Conservation (phyloP, 2,113 vertebrate genomes). For the Corythaeola cristata region DNA sequence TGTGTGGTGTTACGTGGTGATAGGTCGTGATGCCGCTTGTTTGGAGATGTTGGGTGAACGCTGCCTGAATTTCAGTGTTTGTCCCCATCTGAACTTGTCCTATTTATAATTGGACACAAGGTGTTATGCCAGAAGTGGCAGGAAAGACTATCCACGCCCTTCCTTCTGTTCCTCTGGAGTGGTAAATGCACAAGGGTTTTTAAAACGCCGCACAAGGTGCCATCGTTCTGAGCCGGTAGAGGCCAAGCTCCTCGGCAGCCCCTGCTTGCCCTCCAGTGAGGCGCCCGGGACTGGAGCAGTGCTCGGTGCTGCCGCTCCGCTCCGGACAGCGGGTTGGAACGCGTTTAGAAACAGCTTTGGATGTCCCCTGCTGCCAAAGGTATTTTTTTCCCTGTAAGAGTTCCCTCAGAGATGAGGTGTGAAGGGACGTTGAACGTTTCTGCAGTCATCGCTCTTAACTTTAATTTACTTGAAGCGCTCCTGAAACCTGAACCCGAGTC, state of each 20-base stretch:
- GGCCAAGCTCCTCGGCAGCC: no score
- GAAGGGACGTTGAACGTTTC: neutral
- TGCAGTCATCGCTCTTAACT: neutral
- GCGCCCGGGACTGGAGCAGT: no score
- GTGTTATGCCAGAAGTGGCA: neutral
- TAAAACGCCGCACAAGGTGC: neutral
- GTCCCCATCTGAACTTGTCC: neutral
- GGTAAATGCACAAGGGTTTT: no score
- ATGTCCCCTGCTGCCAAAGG: neutral
- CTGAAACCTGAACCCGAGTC: neutral
- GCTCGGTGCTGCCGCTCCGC: neutral
- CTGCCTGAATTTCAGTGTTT: neutral
- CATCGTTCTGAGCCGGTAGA: neutral
- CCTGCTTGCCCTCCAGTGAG: neutral
- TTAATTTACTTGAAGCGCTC: fast-evolving
- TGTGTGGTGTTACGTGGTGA: fast-evolving
- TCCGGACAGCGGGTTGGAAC: no score
- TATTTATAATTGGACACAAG: neutral
- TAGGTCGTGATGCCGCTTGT: fast-evolving
- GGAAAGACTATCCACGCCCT: neutral
- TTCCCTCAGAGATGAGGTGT: neutral
- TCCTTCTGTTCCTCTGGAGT: neutral
- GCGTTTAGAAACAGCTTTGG: fast-evolving
- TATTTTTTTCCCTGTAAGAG: neutral
- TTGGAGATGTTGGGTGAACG: fast-evolving